These are phyloP conservation scores for Psilanteris sp. DNA, from an alignment of 1,140 invertebrate species.

Conservation along the genomic window DNA sequence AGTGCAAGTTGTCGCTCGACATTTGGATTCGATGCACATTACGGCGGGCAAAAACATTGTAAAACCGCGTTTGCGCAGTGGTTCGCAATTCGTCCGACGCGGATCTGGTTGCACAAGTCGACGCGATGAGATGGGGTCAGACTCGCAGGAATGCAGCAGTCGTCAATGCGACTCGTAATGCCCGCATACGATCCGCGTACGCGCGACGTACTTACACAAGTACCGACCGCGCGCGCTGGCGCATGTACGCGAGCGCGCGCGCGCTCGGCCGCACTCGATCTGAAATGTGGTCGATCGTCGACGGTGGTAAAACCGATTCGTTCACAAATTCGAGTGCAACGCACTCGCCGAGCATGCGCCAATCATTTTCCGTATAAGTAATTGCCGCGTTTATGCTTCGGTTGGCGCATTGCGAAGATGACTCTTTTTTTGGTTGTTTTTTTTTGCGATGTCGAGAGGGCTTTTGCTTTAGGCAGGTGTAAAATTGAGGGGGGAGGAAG, in stretches of 20 bases:
- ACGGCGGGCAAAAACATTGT: conserved; percentile 1
- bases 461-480: too few relatives aligned
- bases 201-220: background rate
- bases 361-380: conserved; percentile 38
- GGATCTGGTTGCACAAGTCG: conserved; percentile 22
- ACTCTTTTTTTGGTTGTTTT: too few relatives aligned
- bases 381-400: conserved; percentile 19
- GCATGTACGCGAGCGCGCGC: too few relatives aligned
- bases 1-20: background rate
- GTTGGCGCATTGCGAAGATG: too few relatives aligned
- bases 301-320: conserved; percentile 27
- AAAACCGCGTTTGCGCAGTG: conserved; percentile 1
- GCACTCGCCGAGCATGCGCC: conserved; percentile 21
- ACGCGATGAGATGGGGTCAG: conserved; percentile 47
- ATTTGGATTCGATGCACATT: too few relatives aligned
- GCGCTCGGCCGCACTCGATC: too few relatives aligned
- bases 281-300: conserved; percentile 23
- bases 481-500: too few relatives aligned
- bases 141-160: conserved; percentile 53
- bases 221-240: too few relatives aligned
- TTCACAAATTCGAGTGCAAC: conserved; percentile 39
- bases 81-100: conserved; percentile 9
- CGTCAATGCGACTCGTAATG: conserved; percentile 12
- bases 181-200: conserved; percentile 5
- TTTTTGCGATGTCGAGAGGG: too few relatives aligned